A percentile compares a stretch with the other conserved stretches of the same genome.
These are phyloP conservation scores for Rapana venosa DNA, from an alignment of 2,888 invertebrate genomes.

Conservation along the genomic window DNA sequence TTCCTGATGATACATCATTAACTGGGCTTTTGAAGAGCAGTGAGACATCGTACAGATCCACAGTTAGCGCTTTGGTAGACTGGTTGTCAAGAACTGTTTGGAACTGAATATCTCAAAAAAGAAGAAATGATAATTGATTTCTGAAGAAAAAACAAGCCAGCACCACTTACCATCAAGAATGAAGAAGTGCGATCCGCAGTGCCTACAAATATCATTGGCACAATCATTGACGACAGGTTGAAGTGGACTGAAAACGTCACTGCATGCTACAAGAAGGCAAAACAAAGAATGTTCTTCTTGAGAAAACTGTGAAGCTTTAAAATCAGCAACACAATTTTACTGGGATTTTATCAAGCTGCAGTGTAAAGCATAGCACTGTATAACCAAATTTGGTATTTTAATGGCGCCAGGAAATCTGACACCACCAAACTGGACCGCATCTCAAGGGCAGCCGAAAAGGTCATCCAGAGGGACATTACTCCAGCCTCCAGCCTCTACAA, in stretches of 20 bases:
- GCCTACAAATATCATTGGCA: neutral
- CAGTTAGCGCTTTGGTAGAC: neutral
- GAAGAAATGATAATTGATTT: constrained; percentile 14
- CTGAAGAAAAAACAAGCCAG: neutral
- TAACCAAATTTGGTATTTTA: neutral
- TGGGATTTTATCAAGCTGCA: neutral
- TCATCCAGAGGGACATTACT: too few relatives aligned
- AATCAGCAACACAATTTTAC: neutral
- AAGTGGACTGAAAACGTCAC: neutral
- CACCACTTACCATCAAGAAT: neutral
- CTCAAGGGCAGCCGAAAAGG: neutral
- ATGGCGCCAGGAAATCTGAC: neutral
- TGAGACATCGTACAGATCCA: neutral
- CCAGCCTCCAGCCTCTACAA: too few relatives aligned
- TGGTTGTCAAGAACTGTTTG: constrained; percentile 21
- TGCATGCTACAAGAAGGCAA: neutral
- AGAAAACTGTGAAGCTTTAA: neutral
- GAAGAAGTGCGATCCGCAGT: neutral
- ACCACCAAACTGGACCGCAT: neutral
- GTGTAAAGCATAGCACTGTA: neutral
- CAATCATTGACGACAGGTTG: neutral
- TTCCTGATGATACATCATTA: constrained; percentile 16
- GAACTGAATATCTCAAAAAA: constrained; percentile 20
- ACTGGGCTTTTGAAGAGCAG: neutral
- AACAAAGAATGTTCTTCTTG: neutral